phyloP scores from a whole-genome alignment of 2,113 vertebrate genomes.

The Copsychus sechellarum region DNA sequence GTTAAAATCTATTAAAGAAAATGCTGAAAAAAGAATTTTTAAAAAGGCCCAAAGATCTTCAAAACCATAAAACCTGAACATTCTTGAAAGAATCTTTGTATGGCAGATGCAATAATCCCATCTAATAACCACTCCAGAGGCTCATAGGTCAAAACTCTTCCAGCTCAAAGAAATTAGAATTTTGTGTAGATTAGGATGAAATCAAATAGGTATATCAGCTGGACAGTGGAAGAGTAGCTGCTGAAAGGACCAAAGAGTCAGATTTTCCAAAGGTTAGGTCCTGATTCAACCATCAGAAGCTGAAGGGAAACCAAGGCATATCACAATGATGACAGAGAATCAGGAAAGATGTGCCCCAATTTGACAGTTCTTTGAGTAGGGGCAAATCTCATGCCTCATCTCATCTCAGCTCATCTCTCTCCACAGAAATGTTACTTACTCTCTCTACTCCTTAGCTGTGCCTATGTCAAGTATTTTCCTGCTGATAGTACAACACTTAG shows the following conservation, averaged over 20 bases:
- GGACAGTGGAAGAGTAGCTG: not conserved
- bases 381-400: not conserved
- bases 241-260: not conserved
- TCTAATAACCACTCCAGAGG: not conserved
- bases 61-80: accelerated
- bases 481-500: not conserved
- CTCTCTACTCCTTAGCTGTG: not conserved
- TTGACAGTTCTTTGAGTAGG: not conserved
- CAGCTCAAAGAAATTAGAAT: not conserved
- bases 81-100: not conserved
- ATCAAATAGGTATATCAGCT: not conserved
- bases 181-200: constrained; percentile 21
- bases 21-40: not conserved
- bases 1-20: not conserved
- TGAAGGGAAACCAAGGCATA: not conserved
- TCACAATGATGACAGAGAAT: not conserved
- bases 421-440: not conserved
- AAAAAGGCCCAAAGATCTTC: not conserved
- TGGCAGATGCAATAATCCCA: constrained; percentile 14
- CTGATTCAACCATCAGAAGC: not conserved
- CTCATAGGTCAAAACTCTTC: not conserved
- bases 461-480: not conserved
- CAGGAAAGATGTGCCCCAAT: not conserved
- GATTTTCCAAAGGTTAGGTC: not conserved
- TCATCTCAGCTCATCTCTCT: not conserved